Evolutionary conservation across 2,888 invertebrate species (phyloP).

Genomic region (Nesidiocoris tenuis): DNA sequence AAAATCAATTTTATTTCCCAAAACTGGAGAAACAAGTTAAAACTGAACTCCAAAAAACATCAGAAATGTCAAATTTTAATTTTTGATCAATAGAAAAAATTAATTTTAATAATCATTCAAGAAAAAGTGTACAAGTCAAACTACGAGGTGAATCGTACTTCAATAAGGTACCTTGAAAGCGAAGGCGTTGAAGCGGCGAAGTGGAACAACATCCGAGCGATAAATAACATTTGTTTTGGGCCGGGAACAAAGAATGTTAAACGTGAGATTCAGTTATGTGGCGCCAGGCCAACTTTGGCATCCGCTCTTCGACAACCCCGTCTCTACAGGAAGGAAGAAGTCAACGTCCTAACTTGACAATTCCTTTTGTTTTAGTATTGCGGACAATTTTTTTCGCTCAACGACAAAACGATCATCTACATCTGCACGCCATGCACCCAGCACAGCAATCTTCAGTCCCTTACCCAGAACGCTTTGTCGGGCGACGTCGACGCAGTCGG

Average conservation of each 20-base stretch:
- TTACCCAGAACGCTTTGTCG: slow-evolving; percentile 50
- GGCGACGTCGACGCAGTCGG: slow-evolving; percentile 34
- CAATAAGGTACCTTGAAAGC: neutral
- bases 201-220: neutral
- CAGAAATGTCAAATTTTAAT: no score
- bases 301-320: neutral
- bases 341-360: neutral
- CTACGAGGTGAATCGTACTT: no score
- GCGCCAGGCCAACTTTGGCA: slow-evolving; percentile 6
- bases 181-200: slow-evolving; percentile 4
- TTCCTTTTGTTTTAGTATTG: slow-evolving; percentile 8
- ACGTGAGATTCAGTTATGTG: slow-evolving; percentile 30
- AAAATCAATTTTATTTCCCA: no score
- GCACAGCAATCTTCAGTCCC: slow-evolving; percentile 37
- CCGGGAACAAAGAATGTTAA: slow-evolving; percentile 21
- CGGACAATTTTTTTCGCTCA: neutral
- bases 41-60: no score
- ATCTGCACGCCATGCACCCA: slow-evolving; percentile 26
- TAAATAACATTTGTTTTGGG: slow-evolving; percentile 17
- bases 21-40: no score
- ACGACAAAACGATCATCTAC: neutral
- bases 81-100: no score
- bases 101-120: no score
- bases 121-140: no score
- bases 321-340: neutral